These are phyloP conservation scores for Bombus affinis DNA, from an alignment of 1,140 invertebrate genomes.

Conservation along the genomic window DNA sequence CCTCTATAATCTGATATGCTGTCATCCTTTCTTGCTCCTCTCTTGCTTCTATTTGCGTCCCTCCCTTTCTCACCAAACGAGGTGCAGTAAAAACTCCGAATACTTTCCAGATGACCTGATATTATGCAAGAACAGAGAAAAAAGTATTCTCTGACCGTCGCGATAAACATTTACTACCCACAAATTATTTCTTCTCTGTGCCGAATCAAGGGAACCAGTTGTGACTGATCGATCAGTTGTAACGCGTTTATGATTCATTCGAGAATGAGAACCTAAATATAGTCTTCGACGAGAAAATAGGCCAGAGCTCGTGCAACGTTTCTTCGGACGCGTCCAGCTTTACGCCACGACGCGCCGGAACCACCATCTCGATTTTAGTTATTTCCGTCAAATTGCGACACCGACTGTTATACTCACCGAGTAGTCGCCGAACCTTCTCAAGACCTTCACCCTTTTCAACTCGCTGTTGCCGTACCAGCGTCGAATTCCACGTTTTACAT, in stretches of 20 bases:
- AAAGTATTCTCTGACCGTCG: not conserved
- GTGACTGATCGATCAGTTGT: slow-evolving; percentile 12
- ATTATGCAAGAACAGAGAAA: too few relatives aligned
- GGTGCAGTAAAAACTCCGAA: too few relatives aligned
- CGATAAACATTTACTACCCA: not conserved
- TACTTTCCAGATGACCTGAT: not conserved
- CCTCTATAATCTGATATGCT: too few relatives aligned
- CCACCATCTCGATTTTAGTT: slow-evolving; percentile 77
- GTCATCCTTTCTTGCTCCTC: too few relatives aligned
- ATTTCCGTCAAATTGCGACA: slow-evolving; percentile 78
- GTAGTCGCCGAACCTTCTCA: not conserved
- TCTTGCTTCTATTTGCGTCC: too few relatives aligned
- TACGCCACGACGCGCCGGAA: slow-evolving; percentile 56
- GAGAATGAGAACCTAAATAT: slow-evolving; percentile 76
- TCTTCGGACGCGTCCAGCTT: slow-evolving; percentile 65
- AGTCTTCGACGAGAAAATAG: slow-evolving; percentile 79
- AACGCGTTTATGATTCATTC: slow-evolving; percentile 67
- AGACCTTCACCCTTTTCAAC: slow-evolving; percentile 30
- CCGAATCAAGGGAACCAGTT: slow-evolving; percentile 4
- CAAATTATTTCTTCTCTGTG: slow-evolving; percentile 24
- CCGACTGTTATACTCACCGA: slow-evolving; percentile 54
- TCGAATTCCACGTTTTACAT: not conserved
- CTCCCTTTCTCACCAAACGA: too few relatives aligned
- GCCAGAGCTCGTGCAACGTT: slow-evolving; percentile 77
- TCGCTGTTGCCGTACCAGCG: too few relatives aligned